Conservation (phyloP, 1,140 invertebrate genomes). For the Apis cerana region DNA sequence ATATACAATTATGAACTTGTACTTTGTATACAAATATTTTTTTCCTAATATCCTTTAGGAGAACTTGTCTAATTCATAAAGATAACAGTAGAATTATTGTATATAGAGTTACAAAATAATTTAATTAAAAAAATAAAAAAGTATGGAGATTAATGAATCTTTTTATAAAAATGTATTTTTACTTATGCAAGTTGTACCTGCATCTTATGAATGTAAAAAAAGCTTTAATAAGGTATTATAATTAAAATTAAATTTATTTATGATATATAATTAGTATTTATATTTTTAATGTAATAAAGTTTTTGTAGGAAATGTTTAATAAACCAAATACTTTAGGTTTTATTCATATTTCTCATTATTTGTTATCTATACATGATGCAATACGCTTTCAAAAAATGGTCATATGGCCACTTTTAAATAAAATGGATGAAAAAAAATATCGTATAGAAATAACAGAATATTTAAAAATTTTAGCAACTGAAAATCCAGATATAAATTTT, state of each 20-base stretch:
- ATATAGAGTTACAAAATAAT: neutral
- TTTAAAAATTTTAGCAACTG: constrained; percentile 59
- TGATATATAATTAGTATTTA: neutral
- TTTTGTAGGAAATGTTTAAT: constrained; percentile 79
- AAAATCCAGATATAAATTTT: constrained; percentile 71
- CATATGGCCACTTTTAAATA: constrained; percentile 79
- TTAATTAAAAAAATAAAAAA: neutral
- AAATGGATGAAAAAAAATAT: constrained; percentile 78
- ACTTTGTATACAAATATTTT: constrained; percentile 34
- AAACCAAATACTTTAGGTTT: constrained; percentile 81
- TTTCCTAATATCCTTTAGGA: neutral
- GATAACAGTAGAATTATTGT: neutral
- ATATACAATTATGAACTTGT: neutral
- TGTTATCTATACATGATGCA: constrained; percentile 77
- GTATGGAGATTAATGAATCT: constrained; percentile 23
- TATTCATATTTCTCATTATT: constrained; percentile 80
- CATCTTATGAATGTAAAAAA: constrained; percentile 67
- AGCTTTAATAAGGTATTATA: constrained; percentile 68
- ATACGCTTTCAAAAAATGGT: constrained; percentile 76
- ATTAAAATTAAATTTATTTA: neutral
- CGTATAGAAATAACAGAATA: constrained; percentile 68
- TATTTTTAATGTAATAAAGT: constrained; percentile 36
- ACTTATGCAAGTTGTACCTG: constrained; percentile 62
- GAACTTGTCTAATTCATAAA: neutral
- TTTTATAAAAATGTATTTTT: constrained; percentile 72